phyloP scores from a whole-genome alignment of 2,888 invertebrate genomes.

The Polylopha cassiicola region DNA sequence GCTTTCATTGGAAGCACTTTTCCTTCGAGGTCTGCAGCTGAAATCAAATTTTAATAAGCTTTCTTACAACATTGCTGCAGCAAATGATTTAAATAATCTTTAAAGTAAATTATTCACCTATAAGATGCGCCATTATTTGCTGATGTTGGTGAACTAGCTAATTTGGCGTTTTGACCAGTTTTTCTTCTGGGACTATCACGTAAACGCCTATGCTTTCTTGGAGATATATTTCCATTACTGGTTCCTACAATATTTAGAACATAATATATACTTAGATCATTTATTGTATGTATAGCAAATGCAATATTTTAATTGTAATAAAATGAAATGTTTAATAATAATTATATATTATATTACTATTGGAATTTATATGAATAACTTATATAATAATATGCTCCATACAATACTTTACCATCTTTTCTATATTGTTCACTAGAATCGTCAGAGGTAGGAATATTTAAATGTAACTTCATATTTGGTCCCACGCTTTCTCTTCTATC shows the following conservation, averaged over 20 bases:
- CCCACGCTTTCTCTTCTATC: conserved; percentile 72
- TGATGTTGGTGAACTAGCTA: conserved; percentile 75
- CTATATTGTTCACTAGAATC: conserved; percentile 78
- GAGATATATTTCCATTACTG: conserved; percentile 72
- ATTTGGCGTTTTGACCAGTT: conserved; percentile 70
- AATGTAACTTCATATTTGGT: conserved; percentile 72
- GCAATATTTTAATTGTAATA: no score
- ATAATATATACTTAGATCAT: no score
- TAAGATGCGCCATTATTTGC: conserved; percentile 61
- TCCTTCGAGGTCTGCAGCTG: conserved; percentile 58
- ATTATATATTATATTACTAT: neutral
- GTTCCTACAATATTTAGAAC: conserved; percentile 48
- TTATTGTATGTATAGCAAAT: no score
- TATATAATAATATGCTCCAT: neutral
- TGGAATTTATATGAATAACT: neutral
- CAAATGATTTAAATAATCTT: neutral
- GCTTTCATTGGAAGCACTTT: conserved; percentile 77
- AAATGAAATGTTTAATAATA: no score
- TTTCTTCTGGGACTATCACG: conserved; percentile 82
- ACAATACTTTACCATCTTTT: conserved; percentile 54
- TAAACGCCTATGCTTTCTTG: conserved; percentile 78
- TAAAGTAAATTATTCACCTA: conserved; percentile 41
- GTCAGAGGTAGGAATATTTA: conserved; percentile 78
- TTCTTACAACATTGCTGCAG: no score
- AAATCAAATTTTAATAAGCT: conserved; percentile 7